Conservation (phyloP, 2,888 invertebrate genomes). For the Cepaea hortensis region DNA sequence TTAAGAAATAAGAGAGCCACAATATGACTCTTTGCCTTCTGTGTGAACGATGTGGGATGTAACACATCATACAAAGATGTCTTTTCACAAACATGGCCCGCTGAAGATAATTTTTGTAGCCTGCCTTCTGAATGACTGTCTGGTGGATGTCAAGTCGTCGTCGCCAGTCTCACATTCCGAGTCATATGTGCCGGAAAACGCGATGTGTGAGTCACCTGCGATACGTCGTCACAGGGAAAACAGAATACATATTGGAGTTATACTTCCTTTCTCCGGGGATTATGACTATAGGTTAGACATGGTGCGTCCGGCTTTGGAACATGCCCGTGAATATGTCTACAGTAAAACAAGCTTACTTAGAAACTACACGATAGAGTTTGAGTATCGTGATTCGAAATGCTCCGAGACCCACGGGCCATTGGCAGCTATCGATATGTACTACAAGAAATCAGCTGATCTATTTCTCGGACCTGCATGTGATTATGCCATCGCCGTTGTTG, state of each 20-base stretch:
- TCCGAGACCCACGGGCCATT: slow-evolving; percentile 66
- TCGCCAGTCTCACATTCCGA: not conserved
- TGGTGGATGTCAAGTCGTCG: not conserved
- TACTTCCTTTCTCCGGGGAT: slow-evolving; percentile 60
- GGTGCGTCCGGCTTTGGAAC: slow-evolving; percentile 67
- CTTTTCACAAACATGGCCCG: not conserved
- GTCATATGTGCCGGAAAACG: not conserved
- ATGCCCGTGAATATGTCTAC: slow-evolving; percentile 63
- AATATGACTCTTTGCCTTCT: too few relatives aligned
- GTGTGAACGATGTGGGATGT: too few relatives aligned
- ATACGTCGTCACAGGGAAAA: slow-evolving; percentile 25
- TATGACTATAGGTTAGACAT: slow-evolving; percentile 61
- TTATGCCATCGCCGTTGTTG: slow-evolving; percentile 90
- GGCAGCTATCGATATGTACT: slow-evolving; percentile 66
- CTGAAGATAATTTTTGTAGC: not conserved
- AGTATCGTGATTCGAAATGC: slow-evolving; percentile 63
- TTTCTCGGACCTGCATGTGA: slow-evolving; percentile 70
- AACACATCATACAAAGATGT: too few relatives aligned
- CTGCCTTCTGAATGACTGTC: not conserved
- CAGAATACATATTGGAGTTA: slow-evolving; percentile 62
- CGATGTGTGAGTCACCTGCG: slow-evolving; percentile 20
- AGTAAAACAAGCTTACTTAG: slow-evolving; percentile 47
- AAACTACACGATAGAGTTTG: slow-evolving; percentile 49
- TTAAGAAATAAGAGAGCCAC: too few relatives aligned
- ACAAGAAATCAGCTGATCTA: slow-evolving; percentile 58